Evolutionary conservation across 2,888 invertebrate species (phyloP).

Genomic region (Steinernema scapterisci): DNA sequence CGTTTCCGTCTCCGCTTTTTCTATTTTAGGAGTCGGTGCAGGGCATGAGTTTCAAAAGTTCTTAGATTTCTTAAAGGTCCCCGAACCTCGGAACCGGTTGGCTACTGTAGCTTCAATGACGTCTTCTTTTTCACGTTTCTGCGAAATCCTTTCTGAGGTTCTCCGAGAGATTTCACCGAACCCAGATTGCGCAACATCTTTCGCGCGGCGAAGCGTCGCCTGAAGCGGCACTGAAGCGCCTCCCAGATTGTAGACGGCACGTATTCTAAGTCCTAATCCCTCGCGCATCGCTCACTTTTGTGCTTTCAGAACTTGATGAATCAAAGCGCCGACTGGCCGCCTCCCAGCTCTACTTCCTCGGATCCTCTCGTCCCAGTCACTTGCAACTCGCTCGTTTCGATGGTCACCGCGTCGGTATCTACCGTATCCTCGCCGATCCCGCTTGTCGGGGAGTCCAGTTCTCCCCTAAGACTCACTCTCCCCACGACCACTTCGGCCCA

Average conservation of each 20-base stretch:
- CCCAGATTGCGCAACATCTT: neutral
- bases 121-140: neutral
- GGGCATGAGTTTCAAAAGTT: neutral
- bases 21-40: neutral
- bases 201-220: neutral
- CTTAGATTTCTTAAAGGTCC: neutral
- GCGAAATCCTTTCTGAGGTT: neutral
- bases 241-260: neutral
- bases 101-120: no score
- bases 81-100: no score
- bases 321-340: constrained; percentile 19
- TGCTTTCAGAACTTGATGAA: constrained; percentile 25
- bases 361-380: neutral
- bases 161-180: neutral
- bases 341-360: neutral
- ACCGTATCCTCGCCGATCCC: neutral
- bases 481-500: constrained; percentile 10
- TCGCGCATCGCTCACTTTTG: neutral
- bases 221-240: neutral
- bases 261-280: neutral
- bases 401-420: constrained; percentile 5
- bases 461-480: constrained; percentile 1
- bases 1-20: neutral
- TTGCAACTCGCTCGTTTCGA: neutral
- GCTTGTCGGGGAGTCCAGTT: neutral